phyloP scores from a whole-genome alignment of 2,797 vertebrate species.

The Craterocephalus amniculus region DNA sequence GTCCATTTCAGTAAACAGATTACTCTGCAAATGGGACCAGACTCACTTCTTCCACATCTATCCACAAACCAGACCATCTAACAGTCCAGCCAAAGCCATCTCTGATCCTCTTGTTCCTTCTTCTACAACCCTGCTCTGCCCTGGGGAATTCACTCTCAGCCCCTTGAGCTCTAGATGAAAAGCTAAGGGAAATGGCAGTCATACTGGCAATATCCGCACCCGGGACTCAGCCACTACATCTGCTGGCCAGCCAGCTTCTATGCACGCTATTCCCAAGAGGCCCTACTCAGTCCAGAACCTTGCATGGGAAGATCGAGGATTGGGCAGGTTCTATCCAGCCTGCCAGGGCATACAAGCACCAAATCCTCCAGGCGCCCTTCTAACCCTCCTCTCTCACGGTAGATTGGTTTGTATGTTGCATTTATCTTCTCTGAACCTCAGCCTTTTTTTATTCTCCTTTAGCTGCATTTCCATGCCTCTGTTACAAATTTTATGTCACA shows the following conservation, averaged over 20 bases:
- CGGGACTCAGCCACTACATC: slow-evolving; percentile 70
- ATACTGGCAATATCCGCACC: slow-evolving; percentile 76
- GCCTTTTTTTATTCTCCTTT: slow-evolving; percentile 9
- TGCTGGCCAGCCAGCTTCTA: slow-evolving; percentile 70
- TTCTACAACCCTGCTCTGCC: slow-evolving; percentile 57
- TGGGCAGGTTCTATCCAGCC: slow-evolving; percentile 44
- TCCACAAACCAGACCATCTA: slow-evolving; percentile 58
- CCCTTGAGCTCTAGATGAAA: slow-evolving; percentile 76
- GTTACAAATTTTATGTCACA: slow-evolving; percentile 5
- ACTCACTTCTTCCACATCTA: slow-evolving; percentile 49
- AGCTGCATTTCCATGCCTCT: slow-evolving; percentile 5
- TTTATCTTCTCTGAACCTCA: slow-evolving; percentile 19
- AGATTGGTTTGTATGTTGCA: slow-evolving; percentile 42
- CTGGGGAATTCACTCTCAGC: slow-evolving; percentile 50
- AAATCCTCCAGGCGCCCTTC: slow-evolving; percentile 51
- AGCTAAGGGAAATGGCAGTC: slow-evolving; percentile 75
- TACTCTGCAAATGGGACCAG: slow-evolving; percentile 41
- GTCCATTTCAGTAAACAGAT: slow-evolving; percentile 38
- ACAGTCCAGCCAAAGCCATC: slow-evolving; percentile 52
- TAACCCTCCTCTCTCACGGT: slow-evolving; percentile 57
- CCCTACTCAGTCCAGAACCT: slow-evolving; percentile 43
- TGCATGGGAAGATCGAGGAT: slow-evolving; percentile 41
- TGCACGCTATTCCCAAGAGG: slow-evolving; percentile 59
- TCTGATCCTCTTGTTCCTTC: slow-evolving; percentile 69
- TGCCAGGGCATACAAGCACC: slow-evolving; percentile 45